phyloP scores from a whole-genome alignment of 2,113 vertebrate species.

The Phycodurus eques region DNA sequence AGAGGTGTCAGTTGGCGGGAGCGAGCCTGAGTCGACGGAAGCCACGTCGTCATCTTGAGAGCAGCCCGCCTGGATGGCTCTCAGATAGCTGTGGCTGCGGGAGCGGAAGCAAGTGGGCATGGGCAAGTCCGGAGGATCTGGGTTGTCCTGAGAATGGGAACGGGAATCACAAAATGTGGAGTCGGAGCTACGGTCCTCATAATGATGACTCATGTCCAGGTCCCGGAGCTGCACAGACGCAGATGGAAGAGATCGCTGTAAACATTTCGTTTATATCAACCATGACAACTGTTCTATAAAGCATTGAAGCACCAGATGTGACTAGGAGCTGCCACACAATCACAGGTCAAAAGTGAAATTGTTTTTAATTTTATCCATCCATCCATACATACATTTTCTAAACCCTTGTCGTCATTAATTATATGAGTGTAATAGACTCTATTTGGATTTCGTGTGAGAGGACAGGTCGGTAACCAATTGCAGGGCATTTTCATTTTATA shows the following conservation, averaged over 20 bases:
- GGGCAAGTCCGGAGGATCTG: conserved; percentile 87
- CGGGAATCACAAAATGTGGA: conserved; percentile 86
- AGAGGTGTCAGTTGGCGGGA: conserved; percentile 82
- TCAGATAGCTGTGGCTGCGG: conserved; percentile 98
- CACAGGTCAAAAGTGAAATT: background rate
- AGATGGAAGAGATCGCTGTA: conserved; percentile 16
- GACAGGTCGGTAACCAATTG: no score
- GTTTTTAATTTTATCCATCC: background rate
- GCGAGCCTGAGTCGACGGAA: conserved; percentile 90
- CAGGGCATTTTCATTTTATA: no score
- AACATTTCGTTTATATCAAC: background rate
- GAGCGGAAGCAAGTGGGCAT: conserved; percentile 96
- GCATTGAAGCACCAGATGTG: background rate
- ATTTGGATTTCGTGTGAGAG: background rate
- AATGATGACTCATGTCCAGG: conserved; percentile 84
- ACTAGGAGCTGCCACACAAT: background rate
- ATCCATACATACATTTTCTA: background rate
- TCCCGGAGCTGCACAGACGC: conserved; percentile 77
- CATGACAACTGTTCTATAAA: background rate
- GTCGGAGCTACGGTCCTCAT: conserved; percentile 84
- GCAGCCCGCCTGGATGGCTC: conserved; percentile 98
- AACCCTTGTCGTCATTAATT: background rate
- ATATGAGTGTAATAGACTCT: background rate
- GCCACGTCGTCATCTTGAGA: conserved; percentile 94
- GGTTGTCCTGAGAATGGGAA: conserved; percentile 76